Conservation (phyloP, 2,113 vertebrate genomes). For the Rhinopithecus roxellana region DNA sequence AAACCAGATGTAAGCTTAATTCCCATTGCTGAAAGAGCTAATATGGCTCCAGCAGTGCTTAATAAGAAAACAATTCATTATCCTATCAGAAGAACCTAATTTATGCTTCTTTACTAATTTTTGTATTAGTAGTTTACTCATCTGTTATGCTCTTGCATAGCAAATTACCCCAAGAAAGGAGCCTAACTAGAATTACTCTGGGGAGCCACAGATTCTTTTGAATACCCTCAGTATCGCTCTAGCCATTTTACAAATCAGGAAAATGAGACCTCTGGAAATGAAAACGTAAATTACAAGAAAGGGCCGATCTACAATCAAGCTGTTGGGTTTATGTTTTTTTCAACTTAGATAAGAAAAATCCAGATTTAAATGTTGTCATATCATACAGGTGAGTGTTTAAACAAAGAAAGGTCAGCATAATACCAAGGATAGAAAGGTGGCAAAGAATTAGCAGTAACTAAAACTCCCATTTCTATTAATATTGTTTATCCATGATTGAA, state of each 20-base stretch:
- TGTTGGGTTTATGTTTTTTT: neutral
- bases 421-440: neutral
- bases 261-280: neutral
- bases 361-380: neutral
- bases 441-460: neutral
- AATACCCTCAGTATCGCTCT: neutral
- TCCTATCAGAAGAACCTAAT: neutral
- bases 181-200: neutral
- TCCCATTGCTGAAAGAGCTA: neutral
- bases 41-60: neutral
- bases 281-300: neutral
- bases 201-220: neutral
- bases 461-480: neutral
- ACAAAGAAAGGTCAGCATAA: neutral
- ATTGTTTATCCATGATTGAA: neutral
- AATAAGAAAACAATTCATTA: neutral
- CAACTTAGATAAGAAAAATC: neutral
- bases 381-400: neutral
- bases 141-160: neutral
- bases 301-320: neutral
- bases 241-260: neutral
- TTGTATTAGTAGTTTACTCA: neutral
- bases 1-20: neutral
- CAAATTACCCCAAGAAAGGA: neutral
- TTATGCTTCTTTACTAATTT: neutral